Evolutionary conservation across 2,797 vertebrate genomes (phyloP).

Genomic region (Nannoperca australis): DNA sequence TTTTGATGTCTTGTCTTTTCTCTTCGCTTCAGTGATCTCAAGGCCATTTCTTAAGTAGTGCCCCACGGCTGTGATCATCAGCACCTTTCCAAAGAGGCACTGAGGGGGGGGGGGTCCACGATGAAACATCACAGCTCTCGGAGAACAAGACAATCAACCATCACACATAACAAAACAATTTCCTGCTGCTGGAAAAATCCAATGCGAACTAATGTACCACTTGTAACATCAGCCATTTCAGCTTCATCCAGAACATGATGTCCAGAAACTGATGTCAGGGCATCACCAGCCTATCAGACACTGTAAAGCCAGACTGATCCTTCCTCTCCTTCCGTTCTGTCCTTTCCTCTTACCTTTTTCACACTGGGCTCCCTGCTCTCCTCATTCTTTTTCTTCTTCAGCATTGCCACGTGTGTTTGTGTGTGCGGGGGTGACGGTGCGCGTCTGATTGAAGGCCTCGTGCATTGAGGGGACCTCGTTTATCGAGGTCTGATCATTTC

Average conservation of each 20-base stretch:
- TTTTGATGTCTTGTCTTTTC: background rate
- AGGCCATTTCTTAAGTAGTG: background rate
- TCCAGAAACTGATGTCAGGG: constrained; percentile 9
- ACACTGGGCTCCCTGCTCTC: constrained; percentile 76
- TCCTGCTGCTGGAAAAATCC: background rate
- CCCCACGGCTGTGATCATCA: background rate
- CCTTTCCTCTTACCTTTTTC: constrained; percentile 84
- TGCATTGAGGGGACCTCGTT: constrained; percentile 17
- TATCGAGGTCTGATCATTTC: constrained; percentile 49
- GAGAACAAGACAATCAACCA: background rate
- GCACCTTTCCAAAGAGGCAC: background rate
- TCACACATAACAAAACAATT: background rate
- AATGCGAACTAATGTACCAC: background rate
- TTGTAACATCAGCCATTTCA: background rate
- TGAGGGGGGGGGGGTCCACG: background rate
- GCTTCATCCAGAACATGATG: background rate
- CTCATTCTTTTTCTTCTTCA: constrained; percentile 86
- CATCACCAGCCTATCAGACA: constrained; percentile 17
- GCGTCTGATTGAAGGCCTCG: constrained; percentile 26
- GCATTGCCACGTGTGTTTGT: constrained; percentile 52
- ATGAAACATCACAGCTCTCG: background rate
- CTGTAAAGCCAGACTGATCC: constrained; percentile 10
- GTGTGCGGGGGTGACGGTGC: background rate
- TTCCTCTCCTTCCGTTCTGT: background rate
- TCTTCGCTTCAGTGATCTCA: background rate